A percentile compares a stretch with the other conserved stretches of the same genome.
Conservation (phyloP, 1,140 invertebrate species). For the Gerris buenoi region DNA sequence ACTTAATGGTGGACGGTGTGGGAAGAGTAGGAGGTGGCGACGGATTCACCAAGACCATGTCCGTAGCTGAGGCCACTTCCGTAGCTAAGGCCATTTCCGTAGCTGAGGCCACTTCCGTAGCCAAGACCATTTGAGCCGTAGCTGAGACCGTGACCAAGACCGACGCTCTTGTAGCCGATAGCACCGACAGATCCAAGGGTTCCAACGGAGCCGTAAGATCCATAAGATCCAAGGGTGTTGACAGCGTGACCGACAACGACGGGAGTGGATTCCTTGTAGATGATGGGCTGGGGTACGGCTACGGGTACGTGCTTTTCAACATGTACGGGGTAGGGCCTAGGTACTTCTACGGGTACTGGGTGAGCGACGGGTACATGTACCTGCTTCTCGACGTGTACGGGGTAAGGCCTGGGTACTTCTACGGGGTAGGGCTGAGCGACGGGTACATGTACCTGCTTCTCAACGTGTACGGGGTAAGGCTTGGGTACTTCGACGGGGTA, state of each 20-base stretch:
- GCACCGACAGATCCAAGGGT: neutral
- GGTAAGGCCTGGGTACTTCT: constrained; percentile 39
- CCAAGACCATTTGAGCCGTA: neutral
- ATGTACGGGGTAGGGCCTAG: constrained; percentile 21
- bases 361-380: constrained; percentile 12
- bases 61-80: neutral
- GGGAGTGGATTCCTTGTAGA: neutral
- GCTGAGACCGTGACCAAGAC: neutral
- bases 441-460: constrained; percentile 20
- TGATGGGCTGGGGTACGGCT: constrained; percentile 40
- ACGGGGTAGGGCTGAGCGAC: constrained; percentile 40
- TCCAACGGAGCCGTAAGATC: neutral
- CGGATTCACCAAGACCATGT: neutral
- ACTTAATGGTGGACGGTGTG: neutral
- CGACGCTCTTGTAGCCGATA: neutral
- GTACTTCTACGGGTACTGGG: neutral
- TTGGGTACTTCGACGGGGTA: neutral
- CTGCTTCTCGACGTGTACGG: constrained; percentile 14
- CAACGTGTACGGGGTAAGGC: neutral
- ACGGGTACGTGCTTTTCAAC: constrained; percentile 46
- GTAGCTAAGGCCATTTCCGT: neutral
- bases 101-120: neutral
- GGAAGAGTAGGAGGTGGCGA: neutral
- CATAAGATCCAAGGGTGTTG: neutral
- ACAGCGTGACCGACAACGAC: neutral